Base-by-base conservation (phyloP, 1,140 invertebrate genomes). In the Protaetia brevitarsis region DNA sequence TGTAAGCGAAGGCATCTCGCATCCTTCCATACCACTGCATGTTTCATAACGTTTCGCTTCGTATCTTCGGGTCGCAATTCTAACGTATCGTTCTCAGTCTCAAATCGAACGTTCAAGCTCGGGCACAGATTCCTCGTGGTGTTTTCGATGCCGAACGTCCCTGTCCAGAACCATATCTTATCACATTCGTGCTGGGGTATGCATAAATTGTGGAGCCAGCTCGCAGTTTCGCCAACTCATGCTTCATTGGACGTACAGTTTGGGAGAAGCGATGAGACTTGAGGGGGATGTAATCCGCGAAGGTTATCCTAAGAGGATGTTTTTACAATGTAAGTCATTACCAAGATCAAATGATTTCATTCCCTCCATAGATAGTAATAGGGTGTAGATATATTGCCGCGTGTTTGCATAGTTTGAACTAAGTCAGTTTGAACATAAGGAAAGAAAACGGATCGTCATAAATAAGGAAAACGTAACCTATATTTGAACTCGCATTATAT, bases 31-130 rank as follows among this genome's bases (percentile, higher is more conserved):
- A 1, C 87, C 90, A 59, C 92, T 91, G 69, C 92, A 93, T 8
- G 90, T 90, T 28, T 92, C 91, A 74, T 92, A 92, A 0, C 90
- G 91, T 19, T 87, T 84, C 57, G 85, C 79, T 91, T 89, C 7
- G 87, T 90, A 69, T 92, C 89, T 67, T 89, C 87, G 0, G 86
- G 78, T 36, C 85, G 82, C 66, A 92, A 82, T 51, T 83, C 86
- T 92, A 92, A 62, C 86, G 82, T 56, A 88, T 81, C 16, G 91
- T 79, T 2, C 88, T 74, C 19, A 83, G 82, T 69, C 91, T 87
- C 59, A 91, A 77, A 74, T 92, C 89, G 64, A 89, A 91, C 1
- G 91, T 82, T 75, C 0, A 87, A 82, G 59, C 83, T 83, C 0
- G 89, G 89, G 69, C 89, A 91, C 1, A 87, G 84, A 74, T 91